phyloP scores from a whole-genome alignment of 2,113 vertebrate species.

The Microtus oregoni region DNA sequence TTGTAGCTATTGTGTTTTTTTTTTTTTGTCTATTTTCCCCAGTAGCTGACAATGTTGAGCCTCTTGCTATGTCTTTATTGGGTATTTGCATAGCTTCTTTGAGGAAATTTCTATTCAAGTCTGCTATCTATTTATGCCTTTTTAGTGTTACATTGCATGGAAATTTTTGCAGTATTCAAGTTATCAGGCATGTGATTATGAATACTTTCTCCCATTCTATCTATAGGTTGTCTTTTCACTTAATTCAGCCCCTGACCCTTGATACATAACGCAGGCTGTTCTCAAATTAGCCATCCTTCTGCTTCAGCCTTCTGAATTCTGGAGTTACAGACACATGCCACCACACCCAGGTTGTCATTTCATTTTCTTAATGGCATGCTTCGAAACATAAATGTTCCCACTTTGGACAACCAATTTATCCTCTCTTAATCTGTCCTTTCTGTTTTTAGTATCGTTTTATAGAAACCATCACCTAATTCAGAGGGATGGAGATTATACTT shows the following conservation, averaged over 20 bases:
- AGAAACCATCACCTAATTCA: not conserved
- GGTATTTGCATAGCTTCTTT: not conserved
- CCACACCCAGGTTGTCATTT: not conserved
- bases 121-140: not conserved
- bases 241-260: not conserved
- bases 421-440: not conserved
- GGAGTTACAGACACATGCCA: not conserved
- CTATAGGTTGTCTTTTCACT: not conserved
- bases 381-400: not conserved
- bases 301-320: not conserved
- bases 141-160: not conserved
- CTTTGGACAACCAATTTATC: not conserved
- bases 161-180: not conserved
- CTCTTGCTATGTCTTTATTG: not conserved
- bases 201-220: not conserved
- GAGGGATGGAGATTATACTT: not conserved
- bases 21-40: not conserved
- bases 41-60: not conserved
- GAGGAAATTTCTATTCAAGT: not conserved
- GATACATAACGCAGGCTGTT: not conserved
- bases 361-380: not conserved
- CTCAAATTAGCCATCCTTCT: not conserved
- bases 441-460: not conserved
- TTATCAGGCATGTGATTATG: not conserved
- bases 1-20: not conserved